phyloP scores from a whole-genome alignment of 37 sponge, comb jelly and placozoan species.

The Aplysina aerophoba region DNA sequence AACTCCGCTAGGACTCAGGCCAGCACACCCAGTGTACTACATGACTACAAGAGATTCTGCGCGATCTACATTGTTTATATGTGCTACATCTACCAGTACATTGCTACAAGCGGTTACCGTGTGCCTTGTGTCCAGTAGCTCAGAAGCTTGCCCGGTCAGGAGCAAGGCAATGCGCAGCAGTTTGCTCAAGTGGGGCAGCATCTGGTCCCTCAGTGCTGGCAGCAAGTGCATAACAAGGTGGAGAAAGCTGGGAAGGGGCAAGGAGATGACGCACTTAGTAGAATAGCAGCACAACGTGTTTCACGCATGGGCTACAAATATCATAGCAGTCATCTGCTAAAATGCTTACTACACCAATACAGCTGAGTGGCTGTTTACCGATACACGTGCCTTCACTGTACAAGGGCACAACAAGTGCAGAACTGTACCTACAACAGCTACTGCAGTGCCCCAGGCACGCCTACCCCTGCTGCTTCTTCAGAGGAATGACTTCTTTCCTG shows the following conservation, averaged over 20 bases:
- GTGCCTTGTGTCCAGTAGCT: conserved; percentile 53
- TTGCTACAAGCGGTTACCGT: conserved; percentile 22
- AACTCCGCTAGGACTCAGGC: too few species aligned
- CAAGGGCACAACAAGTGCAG: not conserved
- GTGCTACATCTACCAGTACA: too few species aligned
- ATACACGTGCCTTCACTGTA: not conserved
- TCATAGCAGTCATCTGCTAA: too few species aligned
- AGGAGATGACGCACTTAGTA: too few species aligned
- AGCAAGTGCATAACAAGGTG: conserved; percentile 63
- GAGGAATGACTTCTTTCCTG: conserved; percentile 50
- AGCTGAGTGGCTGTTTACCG: not conserved
- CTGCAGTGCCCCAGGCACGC: not conserved
- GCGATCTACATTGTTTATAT: too few species aligned
- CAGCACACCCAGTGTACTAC: too few species aligned
- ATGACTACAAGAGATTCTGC: too few species aligned
- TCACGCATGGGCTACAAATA: too few species aligned
- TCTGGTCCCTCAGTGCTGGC: conserved; percentile 33
- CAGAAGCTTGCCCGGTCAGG: conserved; percentile 23
- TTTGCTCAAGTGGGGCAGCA: conserved; percentile 43
- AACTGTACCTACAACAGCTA: not conserved
- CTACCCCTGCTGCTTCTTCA: conserved; percentile 80
- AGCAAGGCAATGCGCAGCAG: conserved; percentile 36
- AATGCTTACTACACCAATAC: too few species aligned
- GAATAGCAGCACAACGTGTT: too few species aligned
- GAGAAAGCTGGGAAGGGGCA: conserved; percentile 59